Percentiles rank a stretch among this genome's conserved stretches.
phyloP scores from a whole-genome alignment of 2,888 invertebrate genomes.

The Euphydryas editha region DNA sequence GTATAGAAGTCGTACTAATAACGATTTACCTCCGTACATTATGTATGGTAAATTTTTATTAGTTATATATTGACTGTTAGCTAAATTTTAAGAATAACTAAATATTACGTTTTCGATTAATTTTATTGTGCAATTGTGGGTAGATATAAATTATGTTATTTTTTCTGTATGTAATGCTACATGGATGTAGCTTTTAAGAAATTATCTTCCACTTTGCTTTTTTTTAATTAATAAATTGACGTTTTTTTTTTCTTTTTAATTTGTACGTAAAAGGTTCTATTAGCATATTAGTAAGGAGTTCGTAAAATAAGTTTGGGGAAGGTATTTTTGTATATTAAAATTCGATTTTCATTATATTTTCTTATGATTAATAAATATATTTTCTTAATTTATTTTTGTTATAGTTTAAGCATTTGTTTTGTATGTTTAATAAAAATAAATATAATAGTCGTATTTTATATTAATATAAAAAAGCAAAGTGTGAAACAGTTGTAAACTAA shows the following conservation, averaged over 20 bases:
- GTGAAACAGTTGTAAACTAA: background rate
- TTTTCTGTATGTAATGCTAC: background rate
- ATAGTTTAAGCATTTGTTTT: background rate
- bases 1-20: background rate
- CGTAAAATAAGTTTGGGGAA: too few relatives aligned
- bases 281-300: too few relatives aligned
- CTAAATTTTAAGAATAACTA: background rate
- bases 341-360: too few relatives aligned
- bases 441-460: background rate
- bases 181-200: background rate
- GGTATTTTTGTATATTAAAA: too few relatives aligned
- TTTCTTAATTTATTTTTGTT: background rate
- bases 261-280: too few relatives aligned
- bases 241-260: background rate
- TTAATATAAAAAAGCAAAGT: background rate
- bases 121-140: background rate
- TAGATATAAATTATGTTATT: conserved; percentile 1
- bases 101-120: background rate
- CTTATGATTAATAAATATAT: too few relatives aligned
- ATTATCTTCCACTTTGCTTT: background rate
- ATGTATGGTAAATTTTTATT: too few relatives aligned
- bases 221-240: background rate
- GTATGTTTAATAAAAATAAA: too few relatives aligned
- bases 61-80: background rate
- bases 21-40: background rate